Evolutionary conservation across 2,113 vertebrate species (phyloP).

Genomic region (Sisor rabdophorus): DNA sequence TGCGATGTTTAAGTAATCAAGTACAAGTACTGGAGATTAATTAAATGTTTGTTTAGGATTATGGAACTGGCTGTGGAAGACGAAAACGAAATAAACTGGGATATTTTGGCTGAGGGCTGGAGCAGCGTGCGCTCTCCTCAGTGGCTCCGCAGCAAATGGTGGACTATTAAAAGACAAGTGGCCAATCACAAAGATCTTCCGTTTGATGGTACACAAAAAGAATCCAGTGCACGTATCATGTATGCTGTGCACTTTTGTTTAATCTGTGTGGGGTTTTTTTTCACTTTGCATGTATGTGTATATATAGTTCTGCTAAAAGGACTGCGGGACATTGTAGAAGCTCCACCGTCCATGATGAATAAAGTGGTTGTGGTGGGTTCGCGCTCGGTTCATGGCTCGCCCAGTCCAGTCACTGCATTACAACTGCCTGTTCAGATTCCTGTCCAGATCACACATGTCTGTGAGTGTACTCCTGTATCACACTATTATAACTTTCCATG

Average conservation of each 20-base stretch:
- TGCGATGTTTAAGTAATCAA: too few relatives aligned
- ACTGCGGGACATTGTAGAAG: conserved; percentile 88
- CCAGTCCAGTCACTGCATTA: conserved; percentile 79
- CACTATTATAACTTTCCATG: neutral
- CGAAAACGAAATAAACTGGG: conserved; percentile 96
- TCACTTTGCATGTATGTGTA: conserved; percentile 16
- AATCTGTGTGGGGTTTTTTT: conserved; percentile 30
- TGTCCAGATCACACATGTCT: conserved; percentile 93
- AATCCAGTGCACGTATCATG: neutral
- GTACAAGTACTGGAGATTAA: neutral
- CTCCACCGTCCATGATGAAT: conserved; percentile 68
- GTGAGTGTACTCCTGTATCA: conserved; percentile 68
- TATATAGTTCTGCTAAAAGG: conserved; percentile 88
- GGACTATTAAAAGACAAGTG: conserved; percentile 98
- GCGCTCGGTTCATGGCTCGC: conserved; percentile 65
- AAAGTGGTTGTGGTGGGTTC: conserved; percentile 71
- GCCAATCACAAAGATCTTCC: conserved; percentile 96
- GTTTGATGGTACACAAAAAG: conserved; percentile 78
- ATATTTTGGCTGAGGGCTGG: conserved; percentile 92
- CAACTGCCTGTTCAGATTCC: conserved; percentile 86
- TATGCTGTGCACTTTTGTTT: conserved; percentile 47
- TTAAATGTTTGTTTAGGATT: conserved; percentile 73
- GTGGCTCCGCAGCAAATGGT: conserved; percentile 99
- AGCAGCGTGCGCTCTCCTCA: conserved; percentile 96
- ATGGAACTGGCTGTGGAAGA: conserved; percentile 87